Evolutionary conservation across 2,797 vertebrate species (phyloP), one percentile per base, ranked within the genome.

Genomic region (Perodicticus potto): DNA sequence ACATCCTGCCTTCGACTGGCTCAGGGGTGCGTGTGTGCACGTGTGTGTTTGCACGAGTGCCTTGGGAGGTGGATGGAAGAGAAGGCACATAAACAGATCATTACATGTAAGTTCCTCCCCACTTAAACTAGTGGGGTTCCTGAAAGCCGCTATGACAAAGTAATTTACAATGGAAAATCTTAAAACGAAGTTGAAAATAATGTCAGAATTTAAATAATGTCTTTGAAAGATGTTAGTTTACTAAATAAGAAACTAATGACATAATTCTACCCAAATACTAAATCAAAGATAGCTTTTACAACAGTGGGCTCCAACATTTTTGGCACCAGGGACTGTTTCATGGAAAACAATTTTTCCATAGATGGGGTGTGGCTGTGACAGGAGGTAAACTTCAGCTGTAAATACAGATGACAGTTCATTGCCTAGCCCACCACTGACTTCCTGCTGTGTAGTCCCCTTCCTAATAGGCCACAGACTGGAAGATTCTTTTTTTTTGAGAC

Each of bases 181-280:
- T 72, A 89, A 92, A 92, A 78, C 11, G 14, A 96, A 86, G 43
- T 59, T 77, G 29, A 73, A 23, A 95, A 80, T 17, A 82, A 72
- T 45, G 2, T 55, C 43, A 76, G 27, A 89, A 49, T 11, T 72
- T 90, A 91, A 84, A 13, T 80, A 19, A 55, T 63, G 43, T 77
- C 43, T 70, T 89, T 72, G 74, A 91, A 84, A 65, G 63, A 59
- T 32, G 77, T 34, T 77, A 59, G 25, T 88, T 86, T 82, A 82
- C 29, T 45, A 55, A 72, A 91, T 45, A 84, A 84, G 27, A 55
- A 89, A 77, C 72, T 43, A 80, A 40, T 5, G 13, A 53, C 14
- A 37, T 80, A 94, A 92, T 27, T 43, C 37, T n/a, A 88, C 74
- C 45, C 74, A 78, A 91, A 78, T 27, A 45, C 55, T 96, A 77